Evolutionary conservation across 1,140 invertebrate species (phyloP), one percentile per base, ranked within the genome.

Genomic region (Ips nitidus): DNA sequence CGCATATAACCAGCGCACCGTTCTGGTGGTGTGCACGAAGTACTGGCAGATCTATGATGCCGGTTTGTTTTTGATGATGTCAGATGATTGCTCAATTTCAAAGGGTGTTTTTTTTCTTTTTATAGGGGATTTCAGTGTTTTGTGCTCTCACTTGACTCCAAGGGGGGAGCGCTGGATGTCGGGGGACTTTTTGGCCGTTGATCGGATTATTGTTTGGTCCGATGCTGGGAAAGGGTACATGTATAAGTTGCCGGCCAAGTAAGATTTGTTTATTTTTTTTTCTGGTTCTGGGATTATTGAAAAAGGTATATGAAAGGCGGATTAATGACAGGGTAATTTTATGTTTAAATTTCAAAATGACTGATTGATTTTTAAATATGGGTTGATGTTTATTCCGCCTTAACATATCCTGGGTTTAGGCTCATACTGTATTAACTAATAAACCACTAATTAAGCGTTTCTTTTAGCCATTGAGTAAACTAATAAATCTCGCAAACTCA

Each of bases 201-300:
- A 98, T 78, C 84, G 92, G 47, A 93, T 98, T 0, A 87, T 98
- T 60, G 87, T 97, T 0, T 98, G 95, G 93, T 95, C 92, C 57
- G 94, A 95, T 70, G 91, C 94, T 76, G 96, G 96, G 66, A 95
- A 94, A 81, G 94, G 93, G 52, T 98, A 97, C 81, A 84, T 98
- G 65, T 98, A 96, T 81, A 95, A 94, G 82, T 82, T 98, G 74
- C 96, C 97, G 3, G 91, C 93, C 68, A 98, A 98, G 94, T 96
- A 89, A 88, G 91, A 37, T 53, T 70, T 71, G 1, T 60, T 60
- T 60, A 22, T 41, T 63, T 61, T 45, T 55, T 2, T 55, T 36
- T 2, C 37, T 6, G 52, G 52, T 55, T 7, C 52, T 36, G n/a
- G 45, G 45, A 22, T 22, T 22, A 22, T 22, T 22, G 45, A 8